phyloP scores from a whole-genome alignment of 2,888 invertebrate genomes.

The Cheiracanthium punctorium region DNA sequence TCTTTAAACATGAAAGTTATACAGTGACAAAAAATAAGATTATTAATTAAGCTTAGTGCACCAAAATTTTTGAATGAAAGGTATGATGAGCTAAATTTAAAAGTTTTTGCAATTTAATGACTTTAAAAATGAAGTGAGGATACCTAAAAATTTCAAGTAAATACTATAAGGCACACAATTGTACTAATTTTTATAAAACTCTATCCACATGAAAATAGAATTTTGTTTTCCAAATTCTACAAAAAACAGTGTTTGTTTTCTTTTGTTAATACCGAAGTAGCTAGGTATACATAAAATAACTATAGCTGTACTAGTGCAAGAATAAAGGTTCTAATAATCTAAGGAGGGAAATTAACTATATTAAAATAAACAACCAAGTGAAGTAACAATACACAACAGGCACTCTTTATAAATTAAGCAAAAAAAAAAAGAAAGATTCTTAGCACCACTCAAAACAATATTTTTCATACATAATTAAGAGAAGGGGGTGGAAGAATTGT shows the following conservation, averaged over 20 bases:
- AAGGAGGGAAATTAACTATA: too few species aligned
- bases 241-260: not conserved
- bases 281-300: not conserved
- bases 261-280: not conserved
- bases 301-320: not conserved
- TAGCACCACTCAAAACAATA: too few species aligned
- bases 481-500: too few species aligned
- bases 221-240: not conserved
- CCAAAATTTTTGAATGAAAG: not conserved
- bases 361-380: too few species aligned
- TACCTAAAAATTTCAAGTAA: not conserved
- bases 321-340: not conserved
- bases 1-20: too few species aligned
- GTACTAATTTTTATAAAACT: constrained; percentile 32
- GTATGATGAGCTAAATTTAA: not conserved
- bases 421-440: too few species aligned
- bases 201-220: constrained; percentile 8
- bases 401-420: not conserved
- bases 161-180: constrained; percentile 57
- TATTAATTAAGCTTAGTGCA: not conserved
- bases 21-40: too few species aligned
- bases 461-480: too few species aligned
- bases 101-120: not conserved
- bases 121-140: not conserved
- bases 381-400: not conserved